phyloP scores from a whole-genome alignment of 2,113 vertebrate genomes.

The Microcebus ravelobensis region DNA sequence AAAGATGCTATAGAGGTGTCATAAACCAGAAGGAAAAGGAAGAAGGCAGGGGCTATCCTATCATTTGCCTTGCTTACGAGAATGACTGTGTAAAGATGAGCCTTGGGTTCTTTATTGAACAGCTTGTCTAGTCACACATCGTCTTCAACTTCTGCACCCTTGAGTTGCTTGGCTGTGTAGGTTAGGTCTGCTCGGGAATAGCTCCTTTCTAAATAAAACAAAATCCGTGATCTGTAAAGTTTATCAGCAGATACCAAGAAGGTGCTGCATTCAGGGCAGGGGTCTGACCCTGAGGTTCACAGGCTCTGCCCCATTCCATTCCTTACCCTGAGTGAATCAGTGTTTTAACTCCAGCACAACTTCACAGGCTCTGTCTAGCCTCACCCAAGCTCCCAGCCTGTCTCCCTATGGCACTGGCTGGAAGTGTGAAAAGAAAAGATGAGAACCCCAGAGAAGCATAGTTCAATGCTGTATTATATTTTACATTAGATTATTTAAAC shows the following conservation, averaged over 20 bases:
- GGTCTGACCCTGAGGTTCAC: neutral
- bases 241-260: neutral
- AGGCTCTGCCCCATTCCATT: neutral
- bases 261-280: neutral
- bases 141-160: neutral
- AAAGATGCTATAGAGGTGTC: neutral
- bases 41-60: neutral
- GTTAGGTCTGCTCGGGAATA: neutral
- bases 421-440: neutral
- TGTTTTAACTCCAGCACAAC: neutral
- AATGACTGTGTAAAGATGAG: neutral
- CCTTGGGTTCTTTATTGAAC: neutral
- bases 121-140: neutral
- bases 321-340: neutral
- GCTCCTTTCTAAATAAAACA: neutral
- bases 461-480: neutral
- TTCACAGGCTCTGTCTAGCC: neutral
- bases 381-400: neutral
- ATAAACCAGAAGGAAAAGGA: neutral
- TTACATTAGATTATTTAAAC: neutral
- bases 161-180: neutral
- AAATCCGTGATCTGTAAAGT: neutral
- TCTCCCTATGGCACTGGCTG: neutral
- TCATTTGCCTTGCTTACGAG: neutral
- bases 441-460: neutral